Conservation (phyloP, 1,140 invertebrate species). For the Tyrophagus putrescentiae region DNA sequence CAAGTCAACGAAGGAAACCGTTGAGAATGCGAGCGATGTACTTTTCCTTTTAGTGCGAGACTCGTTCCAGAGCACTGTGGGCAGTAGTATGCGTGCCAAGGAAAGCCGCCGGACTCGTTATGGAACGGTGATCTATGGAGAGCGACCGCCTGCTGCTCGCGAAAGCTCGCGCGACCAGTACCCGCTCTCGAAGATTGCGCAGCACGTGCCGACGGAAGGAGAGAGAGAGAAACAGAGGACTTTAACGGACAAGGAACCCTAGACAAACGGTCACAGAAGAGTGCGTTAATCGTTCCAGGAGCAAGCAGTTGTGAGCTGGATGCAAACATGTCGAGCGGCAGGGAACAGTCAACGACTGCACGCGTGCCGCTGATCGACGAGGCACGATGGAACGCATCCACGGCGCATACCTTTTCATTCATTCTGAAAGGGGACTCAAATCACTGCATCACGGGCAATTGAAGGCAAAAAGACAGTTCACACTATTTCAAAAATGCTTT, state of each 20-base stretch:
- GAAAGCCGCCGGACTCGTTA: neutral
- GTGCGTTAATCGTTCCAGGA: too few relatives aligned
- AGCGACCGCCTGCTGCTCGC: neutral
- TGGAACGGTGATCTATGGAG: neutral
- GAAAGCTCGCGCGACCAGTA: neutral
- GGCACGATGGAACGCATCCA: neutral
- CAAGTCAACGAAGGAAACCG: too few relatives aligned
- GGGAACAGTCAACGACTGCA: neutral
- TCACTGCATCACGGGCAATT: too few relatives aligned
- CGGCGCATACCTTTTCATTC: too few relatives aligned
- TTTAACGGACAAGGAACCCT: neutral
- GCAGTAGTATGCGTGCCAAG: neutral
- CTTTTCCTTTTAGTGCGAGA: too few relatives aligned
- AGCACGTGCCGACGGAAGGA: neutral
- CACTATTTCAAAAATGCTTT: too few relatives aligned
- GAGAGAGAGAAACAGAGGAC: too few relatives aligned
- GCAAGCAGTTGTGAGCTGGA: neutral
- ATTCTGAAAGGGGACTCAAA: too few relatives aligned
- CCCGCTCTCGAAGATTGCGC: too few relatives aligned
- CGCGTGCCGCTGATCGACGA: neutral
- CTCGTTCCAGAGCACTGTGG: too few relatives aligned
- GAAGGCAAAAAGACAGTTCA: too few relatives aligned
- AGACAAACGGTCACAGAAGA: neutral
- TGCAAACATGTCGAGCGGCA: neutral
- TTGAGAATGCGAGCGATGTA: neutral